Percentiles rank a stretch among this genome's conserved stretches.
Conservation (phyloP, 2,888 invertebrate genomes). For the Pristionchus japonicus region DNA sequence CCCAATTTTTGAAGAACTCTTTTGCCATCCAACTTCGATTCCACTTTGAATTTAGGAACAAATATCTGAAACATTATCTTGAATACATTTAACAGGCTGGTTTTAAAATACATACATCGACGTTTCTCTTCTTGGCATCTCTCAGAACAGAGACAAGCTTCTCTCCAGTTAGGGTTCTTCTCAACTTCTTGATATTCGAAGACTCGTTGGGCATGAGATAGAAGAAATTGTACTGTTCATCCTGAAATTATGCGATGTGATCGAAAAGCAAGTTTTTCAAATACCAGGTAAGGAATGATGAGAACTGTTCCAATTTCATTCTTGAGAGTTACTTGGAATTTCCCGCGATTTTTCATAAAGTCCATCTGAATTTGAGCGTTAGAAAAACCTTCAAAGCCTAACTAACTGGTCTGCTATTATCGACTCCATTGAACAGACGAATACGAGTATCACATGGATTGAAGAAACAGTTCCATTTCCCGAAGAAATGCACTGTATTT, state of each 20-base stretch:
- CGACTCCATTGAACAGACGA: too few species aligned
- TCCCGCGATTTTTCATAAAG: neutral
- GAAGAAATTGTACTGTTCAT: neutral
- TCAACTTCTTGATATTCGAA: neutral
- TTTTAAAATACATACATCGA: constrained; percentile 15
- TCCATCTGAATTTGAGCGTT: constrained; percentile 69
- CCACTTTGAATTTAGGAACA: too few species aligned
- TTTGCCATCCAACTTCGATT: constrained; percentile 49
- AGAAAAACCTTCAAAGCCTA: too few species aligned
- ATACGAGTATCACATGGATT: constrained; percentile 77
- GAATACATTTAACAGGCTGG: constrained; percentile 58
- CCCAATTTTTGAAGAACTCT: constrained; percentile 54
- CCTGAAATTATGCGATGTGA: neutral
- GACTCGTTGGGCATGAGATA: neutral
- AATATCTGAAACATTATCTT: constrained; percentile 56
- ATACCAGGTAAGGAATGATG: neutral
- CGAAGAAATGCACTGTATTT: neutral
- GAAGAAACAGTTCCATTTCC: constrained; percentile 69
- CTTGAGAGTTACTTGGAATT: neutral
- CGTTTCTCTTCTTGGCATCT: neutral
- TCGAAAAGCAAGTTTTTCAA: too few species aligned
- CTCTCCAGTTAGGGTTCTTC: neutral
- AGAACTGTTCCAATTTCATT: neutral
- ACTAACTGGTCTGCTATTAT: too few species aligned
- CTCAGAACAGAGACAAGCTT: neutral